Conservation (phyloP, 2,113 vertebrate species). For the Pterophyllum scalare region DNA sequence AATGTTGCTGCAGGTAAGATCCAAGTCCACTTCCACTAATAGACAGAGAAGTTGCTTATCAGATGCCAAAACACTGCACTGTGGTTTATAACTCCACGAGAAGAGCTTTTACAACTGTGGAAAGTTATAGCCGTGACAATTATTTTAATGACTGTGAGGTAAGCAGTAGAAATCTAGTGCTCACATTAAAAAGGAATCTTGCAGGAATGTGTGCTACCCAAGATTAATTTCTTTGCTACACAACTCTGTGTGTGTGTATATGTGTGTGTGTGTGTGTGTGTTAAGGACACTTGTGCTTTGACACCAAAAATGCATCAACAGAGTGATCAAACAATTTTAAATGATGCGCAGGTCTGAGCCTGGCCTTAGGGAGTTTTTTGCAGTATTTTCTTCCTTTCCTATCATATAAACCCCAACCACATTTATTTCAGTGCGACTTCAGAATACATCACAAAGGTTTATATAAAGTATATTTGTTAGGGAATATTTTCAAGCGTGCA, state of each 20-base stretch:
- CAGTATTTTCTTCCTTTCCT: neutral
- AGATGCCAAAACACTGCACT: neutral
- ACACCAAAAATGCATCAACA: neutral
- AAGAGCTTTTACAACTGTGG: neutral
- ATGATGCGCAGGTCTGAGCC: neutral
- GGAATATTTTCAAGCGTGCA: neutral
- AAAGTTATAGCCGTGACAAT: neutral
- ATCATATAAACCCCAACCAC: neutral
- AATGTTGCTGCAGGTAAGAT: neutral
- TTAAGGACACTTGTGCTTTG: neutral
- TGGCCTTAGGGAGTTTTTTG: neutral
- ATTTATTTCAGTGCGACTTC: neutral
- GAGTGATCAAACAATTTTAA: neutral
- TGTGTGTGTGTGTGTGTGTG: no score
- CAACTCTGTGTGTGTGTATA: neutral
- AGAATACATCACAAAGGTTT: neutral
- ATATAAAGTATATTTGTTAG: no score
- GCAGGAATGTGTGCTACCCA: neutral
- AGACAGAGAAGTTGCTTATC: neutral
- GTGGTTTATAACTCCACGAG: neutral
- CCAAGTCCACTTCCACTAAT: constrained; percentile 20
- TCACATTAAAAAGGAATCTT: neutral
- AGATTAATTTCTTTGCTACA: neutral
- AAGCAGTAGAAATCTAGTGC: neutral
- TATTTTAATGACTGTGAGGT: neutral